Percentiles rank a stretch among this genome's conserved stretches.
phyloP scores from a whole-genome alignment of 2,888 invertebrate genomes.

The Agriotes lineatus region DNA sequence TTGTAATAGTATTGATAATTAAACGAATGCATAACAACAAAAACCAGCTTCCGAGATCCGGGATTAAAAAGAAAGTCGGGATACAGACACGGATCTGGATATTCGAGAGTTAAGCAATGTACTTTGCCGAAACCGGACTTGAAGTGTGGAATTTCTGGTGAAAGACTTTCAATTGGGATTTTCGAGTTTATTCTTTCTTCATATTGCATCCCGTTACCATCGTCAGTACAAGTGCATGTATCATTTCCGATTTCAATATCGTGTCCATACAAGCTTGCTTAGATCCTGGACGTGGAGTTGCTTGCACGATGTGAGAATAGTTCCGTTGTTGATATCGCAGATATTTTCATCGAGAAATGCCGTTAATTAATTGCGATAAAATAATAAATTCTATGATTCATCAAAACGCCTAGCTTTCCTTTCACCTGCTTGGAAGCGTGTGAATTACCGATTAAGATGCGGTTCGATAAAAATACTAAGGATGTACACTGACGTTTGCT shows the following conservation, averaged over 20 bases:
- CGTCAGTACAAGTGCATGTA: not conserved
- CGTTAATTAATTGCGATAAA: not conserved
- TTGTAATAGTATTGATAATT: too few relatives aligned
- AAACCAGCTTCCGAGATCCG: conserved; percentile 20
- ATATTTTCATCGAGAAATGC: too few relatives aligned
- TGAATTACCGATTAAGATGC: not conserved
- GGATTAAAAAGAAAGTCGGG: not conserved
- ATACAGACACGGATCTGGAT: not conserved
- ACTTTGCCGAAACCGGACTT: conserved; percentile 11
- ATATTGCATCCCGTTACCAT: too few relatives aligned
- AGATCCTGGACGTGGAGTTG: conserved; percentile 18
- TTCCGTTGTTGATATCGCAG: conserved; percentile 3
- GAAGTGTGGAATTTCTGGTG: not conserved
- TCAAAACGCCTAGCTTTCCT: not conserved
- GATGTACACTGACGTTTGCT: not conserved
- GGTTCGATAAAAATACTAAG: conserved; percentile 5
- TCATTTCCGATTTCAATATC: not conserved
- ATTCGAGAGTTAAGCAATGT: not conserved
- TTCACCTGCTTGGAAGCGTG: not conserved
- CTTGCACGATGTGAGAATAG: conserved; percentile 15
- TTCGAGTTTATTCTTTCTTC: not conserved
- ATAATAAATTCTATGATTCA: not conserved
- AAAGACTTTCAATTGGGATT: conserved; percentile 15
- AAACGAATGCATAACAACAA: too few relatives aligned
- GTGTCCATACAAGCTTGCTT: conserved; percentile 1